Percentiles rank a stretch among this genome's conserved stretches.
phyloP scores from a whole-genome alignment of 1,140 invertebrate genomes.

The Liolophura sinensis region DNA sequence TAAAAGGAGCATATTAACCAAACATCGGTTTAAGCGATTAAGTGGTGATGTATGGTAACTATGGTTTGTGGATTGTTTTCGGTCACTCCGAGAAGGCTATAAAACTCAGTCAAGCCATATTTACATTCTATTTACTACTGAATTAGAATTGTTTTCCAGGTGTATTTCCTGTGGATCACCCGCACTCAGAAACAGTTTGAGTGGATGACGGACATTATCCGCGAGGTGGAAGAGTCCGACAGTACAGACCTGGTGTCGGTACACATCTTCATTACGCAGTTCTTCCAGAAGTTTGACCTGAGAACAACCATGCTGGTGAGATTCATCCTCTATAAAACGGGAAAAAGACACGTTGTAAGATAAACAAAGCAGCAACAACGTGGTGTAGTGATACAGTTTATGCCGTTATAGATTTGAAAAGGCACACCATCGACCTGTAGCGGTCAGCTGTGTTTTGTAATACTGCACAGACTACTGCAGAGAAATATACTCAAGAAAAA shows the following conservation, averaged over 20 bases:
- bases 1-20: not conserved
- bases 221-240: constrained; percentile 92
- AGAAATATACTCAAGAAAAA: not conserved
- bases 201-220: constrained; percentile 97
- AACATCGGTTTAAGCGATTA: too few species aligned
- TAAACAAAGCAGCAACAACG: too few species aligned
- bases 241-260: constrained; percentile 96
- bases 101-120: too few species aligned
- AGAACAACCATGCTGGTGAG: constrained; percentile 97
- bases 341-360: too few species aligned
- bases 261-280: constrained; percentile 99
- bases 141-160: constrained; percentile 63
- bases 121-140: too few species aligned
- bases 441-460: not conserved
- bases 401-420: not conserved
- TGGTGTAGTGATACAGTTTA: not conserved
- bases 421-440: not conserved
- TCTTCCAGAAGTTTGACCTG: constrained; percentile 99
- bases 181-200: constrained; percentile 98
- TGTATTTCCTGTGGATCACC: constrained; percentile 99
- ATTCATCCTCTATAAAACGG: constrained; percentile 25
- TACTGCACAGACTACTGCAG: not conserved
- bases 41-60: too few species aligned
- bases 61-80: too few species aligned
- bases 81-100: too few species aligned